Base-by-base conservation (phyloP, 1,140 invertebrate species). In the Chrysomallon squamiferum region DNA sequence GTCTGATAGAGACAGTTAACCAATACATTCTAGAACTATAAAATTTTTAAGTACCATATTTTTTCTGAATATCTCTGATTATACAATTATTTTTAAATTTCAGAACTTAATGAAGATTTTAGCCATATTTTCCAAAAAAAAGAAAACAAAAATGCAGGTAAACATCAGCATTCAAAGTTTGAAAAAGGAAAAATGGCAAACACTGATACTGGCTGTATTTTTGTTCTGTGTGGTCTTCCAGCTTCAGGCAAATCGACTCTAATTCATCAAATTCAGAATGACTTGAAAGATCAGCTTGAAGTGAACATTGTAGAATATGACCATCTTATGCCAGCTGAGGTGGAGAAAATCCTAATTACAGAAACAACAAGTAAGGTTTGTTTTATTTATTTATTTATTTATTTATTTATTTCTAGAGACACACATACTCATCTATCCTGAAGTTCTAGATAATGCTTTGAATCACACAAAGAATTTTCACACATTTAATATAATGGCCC, bases 181-280 rank as follows among this genome's bases (percentile, higher is more conserved):
- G n/a, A n/a, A n/a, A n/a, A n/a, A n/a, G n/a, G n/a, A n/a, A n/a
- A n/a, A n/a, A n/a, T n/a, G n/a, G n/a, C n/a, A n/a, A n/a, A n/a
- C n/a, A n/a, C 35, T 7, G 35, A 38, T 38, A 7, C n/a, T 2
- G 49, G 58, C 2, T 66, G 64, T 49, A 45, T 66, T 27, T 68
- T 78, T 35, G 63, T 81, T 25, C 30, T 84, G 29, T 77, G 82
- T 73, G 83, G 83, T 25, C 65, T 84, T 32, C 83, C 83, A 32
- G 82, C 67, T 11, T 69, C 69, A 62, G 83, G 83, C 9, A 85
- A 85, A 60, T 73, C 77, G 15, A 70, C 72, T 18, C 62, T 85
- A n/a, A 61, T 72, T 18, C 49, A 65, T 5, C 61, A 63, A 41
- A 35, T 83, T 11, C 62, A 49, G 27, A 29, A 43, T 61, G 20